phyloP scores from a whole-genome alignment of 2,113 vertebrate genomes.

The Anoura caudifer region DNA sequence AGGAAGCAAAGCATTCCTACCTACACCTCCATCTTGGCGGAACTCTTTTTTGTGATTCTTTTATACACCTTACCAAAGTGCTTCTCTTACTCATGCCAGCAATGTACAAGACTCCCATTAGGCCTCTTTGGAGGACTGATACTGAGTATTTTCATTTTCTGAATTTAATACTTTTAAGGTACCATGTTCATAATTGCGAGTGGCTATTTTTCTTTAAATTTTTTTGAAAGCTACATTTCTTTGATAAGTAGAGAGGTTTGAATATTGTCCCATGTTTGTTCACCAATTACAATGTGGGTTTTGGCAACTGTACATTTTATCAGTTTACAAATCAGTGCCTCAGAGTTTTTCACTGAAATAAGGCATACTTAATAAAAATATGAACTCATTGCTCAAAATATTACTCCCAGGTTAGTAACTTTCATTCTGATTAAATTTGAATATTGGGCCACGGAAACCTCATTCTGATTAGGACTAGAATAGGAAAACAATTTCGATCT shows the following conservation, averaged over 20 bases:
- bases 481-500: neutral
- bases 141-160: conserved; percentile 13
- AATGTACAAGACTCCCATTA: neutral
- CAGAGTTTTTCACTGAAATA: neutral
- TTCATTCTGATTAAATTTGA: conserved; percentile 26
- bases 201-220: conserved; percentile 22
- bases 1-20: too few species aligned
- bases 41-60: neutral
- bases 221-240: neutral
- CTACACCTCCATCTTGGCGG: too few species aligned
- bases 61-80: neutral
- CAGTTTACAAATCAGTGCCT: neutral
- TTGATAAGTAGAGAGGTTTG: neutral
- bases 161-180: conserved; percentile 34
- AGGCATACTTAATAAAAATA: neutral
- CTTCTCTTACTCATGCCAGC: neutral
- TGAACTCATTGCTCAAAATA: neutral
- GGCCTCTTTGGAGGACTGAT: neutral
- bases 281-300: conserved; percentile 10
- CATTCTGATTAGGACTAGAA: neutral
- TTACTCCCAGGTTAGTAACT: neutral
- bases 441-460: neutral
- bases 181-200: neutral
- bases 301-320: neutral
- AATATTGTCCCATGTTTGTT: neutral